Evolutionary conservation across 2,113 vertebrate genomes (phyloP), one percentile per base, ranked within the genome.

Genomic region (Lagopus muta): DNA sequence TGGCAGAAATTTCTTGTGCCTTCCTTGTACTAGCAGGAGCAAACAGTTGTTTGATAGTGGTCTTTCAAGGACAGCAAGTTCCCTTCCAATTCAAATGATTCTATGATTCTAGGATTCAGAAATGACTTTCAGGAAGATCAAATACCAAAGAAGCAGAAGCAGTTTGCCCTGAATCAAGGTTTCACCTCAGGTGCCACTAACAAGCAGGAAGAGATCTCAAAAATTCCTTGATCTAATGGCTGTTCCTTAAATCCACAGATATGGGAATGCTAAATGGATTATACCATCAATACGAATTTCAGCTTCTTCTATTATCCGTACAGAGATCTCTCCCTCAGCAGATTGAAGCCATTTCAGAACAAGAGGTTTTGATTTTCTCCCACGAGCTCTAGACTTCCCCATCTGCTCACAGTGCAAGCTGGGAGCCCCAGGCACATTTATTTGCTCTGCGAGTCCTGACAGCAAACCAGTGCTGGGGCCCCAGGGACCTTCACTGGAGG

Each of bases 281-380:
- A 36, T 0, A 0, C 27, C 54, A 17, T 70, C 66, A 42, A 20
- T 36, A 75, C 75, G 71, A 79, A 85, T 58, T 82, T 66, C 54
- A 76, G 54, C 13, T 85, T 76, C 9, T 18, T 88, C 86, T 81
- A 78, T 36, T 6, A 7, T 55, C 72, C 73, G n/a, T 43, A 21
- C 40, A 88, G 55, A 93, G 25, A 10, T 50, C 47, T 57, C 70
- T 54, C 5, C n/a, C 32, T 61, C 42, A 48, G 15, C 62, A 70
- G 73, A 81, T 72, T 43, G 28, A 90, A 93, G 17, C 57, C 0
- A 0, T 91, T 93, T 80, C 50, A 64, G 75, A 94, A 52, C 81
- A 90, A 84, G 55, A 89, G 67, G 71, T 65, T 93, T 96, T 87
- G 67, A 50, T 90, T 95, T 81, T 65, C 62, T 82, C 79, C 71